Conservation (phyloP, 2,888 invertebrate species). For the Taenaris catops region DNA sequence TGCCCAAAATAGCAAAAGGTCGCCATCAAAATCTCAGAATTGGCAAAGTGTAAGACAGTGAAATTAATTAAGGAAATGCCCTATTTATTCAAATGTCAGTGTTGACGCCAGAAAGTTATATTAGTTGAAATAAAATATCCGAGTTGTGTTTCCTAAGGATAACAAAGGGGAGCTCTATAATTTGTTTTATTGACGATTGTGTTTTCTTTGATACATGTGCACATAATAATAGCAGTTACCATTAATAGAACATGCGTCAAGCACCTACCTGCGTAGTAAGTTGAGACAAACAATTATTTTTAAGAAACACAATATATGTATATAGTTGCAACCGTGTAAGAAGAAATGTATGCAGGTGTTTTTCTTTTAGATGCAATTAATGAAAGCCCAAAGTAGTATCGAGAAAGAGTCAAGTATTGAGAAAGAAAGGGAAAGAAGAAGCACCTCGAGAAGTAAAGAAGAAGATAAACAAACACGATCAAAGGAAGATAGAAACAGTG, state of each 20-base stretch:
- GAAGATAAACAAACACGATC: slow-evolving; percentile 48
- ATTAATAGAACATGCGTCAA: too few relatives aligned
- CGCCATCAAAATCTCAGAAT: slow-evolving; percentile 47
- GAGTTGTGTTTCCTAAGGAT: too few relatives aligned
- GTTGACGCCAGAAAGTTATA: neutral
- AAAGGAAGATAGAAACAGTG: slow-evolving; percentile 51
- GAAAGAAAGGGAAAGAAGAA: slow-evolving; percentile 66
- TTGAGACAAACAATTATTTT: too few relatives aligned
- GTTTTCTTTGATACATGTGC: too few relatives aligned
- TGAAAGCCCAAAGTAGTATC: slow-evolving; percentile 75
- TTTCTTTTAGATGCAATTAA: slow-evolving; percentile 78
- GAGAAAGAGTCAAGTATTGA: slow-evolving; percentile 74
- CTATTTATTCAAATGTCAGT: slow-evolving; percentile 32
- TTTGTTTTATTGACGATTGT: too few relatives aligned
- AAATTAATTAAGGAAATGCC: slow-evolving; percentile 64
- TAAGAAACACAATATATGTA: too few relatives aligned
- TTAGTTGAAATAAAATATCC: too few relatives aligned
- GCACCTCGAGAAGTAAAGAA: slow-evolving; percentile 67
- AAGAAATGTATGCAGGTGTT: too few relatives aligned
- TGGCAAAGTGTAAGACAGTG: slow-evolving; percentile 51
- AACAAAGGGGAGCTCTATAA: too few relatives aligned
- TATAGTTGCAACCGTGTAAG: too few relatives aligned
- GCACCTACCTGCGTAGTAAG: too few relatives aligned
- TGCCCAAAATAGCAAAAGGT: slow-evolving; percentile 71
- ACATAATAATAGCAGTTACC: too few relatives aligned